phyloP scores from a whole-genome alignment of 2,113 vertebrate species.

The Deroptyus accipitrinus region DNA sequence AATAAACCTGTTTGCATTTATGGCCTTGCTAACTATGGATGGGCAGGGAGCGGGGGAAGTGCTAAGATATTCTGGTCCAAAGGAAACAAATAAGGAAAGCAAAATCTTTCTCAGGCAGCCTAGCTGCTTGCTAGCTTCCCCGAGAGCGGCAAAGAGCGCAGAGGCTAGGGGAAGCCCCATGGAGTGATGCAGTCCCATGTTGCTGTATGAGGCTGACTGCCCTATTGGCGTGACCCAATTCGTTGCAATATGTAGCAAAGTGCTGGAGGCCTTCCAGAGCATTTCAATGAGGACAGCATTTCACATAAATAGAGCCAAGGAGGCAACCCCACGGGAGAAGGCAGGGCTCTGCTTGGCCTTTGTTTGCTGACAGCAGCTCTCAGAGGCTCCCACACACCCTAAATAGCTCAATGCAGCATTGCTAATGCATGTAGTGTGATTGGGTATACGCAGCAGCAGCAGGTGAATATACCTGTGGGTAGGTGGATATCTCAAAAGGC shows the following conservation, averaged over 20 bases:
- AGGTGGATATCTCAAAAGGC: background rate
- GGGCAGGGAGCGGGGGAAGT: background rate
- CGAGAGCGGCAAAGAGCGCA: background rate
- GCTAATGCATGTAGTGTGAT: background rate
- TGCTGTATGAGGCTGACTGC: background rate
- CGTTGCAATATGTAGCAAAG: background rate
- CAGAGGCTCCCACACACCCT: background rate
- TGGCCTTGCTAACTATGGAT: background rate
- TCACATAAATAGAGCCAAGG: background rate
- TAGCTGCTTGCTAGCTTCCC: background rate
- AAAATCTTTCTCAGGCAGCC: background rate
- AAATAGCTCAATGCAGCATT: background rate
- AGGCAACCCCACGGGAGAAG: background rate
- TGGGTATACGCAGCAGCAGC: background rate
- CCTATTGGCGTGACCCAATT: background rate
- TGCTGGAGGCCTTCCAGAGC: background rate
- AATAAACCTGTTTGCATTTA: background rate
- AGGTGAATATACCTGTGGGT: background rate
- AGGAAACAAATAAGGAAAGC: background rate
- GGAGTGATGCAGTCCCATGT: background rate
- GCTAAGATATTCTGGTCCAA: background rate
- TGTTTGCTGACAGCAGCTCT: conserved; percentile 12
- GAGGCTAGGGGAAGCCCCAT: background rate
- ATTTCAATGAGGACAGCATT: background rate
- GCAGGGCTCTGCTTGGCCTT: background rate